phyloP scores from a whole-genome alignment of 37 sponge, comb jelly and placozoan species.

The Ianthella basta region DNA sequence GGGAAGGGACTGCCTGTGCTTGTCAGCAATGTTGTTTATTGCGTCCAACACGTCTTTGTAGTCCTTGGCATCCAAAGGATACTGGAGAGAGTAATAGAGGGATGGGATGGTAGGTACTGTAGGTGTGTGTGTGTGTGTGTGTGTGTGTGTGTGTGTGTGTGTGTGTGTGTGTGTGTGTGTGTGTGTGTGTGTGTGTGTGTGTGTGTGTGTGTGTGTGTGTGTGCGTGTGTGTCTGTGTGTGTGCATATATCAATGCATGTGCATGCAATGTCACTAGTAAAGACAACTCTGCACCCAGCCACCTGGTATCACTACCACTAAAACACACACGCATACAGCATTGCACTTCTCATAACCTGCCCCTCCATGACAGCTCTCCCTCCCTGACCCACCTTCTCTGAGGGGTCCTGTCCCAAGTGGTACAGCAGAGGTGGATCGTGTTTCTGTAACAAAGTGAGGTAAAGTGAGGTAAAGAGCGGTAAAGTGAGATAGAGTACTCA shows the following conservation, averaged over 20 bases:
- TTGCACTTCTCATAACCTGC: too few relatives aligned
- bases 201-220: too few relatives aligned
- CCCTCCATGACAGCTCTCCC: background rate
- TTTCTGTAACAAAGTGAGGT: constrained; percentile 33
- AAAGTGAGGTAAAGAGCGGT: background rate
- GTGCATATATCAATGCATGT: constrained; percentile 10
- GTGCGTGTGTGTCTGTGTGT: too few relatives aligned
- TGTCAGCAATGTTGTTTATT: constrained; percentile 8
- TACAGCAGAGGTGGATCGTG: constrained; percentile 46
- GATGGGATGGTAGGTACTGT: background rate
- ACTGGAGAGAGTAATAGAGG: background rate
- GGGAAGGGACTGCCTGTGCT: constrained; percentile 28
- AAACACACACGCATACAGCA: too few relatives aligned
- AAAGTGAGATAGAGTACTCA: background rate
- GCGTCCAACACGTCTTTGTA: constrained; percentile 23
- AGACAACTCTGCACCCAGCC: too few relatives aligned
- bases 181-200: background rate
- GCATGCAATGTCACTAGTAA: too few relatives aligned
- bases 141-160: background rate
- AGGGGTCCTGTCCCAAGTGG: constrained; percentile 42
- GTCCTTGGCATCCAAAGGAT: constrained; percentile 25
- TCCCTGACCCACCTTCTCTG: constrained; percentile 31
- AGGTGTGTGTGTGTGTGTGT: background rate
- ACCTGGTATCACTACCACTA: too few relatives aligned
- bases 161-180: constrained; percentile 9